These are phyloP conservation scores for Dasyornis broadbenti DNA, from an alignment of 2,113 vertebrate genomes.

Conservation along the genomic window DNA sequence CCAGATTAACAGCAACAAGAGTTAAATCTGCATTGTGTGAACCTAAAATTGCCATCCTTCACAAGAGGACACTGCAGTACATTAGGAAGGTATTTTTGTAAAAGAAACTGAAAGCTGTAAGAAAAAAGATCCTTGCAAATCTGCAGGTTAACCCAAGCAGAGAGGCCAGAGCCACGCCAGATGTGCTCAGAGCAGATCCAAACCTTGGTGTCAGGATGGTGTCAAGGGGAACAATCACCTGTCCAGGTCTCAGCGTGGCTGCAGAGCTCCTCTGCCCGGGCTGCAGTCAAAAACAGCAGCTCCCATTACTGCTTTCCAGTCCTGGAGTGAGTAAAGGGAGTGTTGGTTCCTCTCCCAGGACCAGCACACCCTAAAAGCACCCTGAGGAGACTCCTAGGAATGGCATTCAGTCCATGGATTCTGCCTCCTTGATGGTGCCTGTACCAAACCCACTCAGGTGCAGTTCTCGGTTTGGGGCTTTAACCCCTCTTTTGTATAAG, in stretches of 20 bases:
- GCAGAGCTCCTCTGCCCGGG: neutral
- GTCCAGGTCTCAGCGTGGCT: neutral
- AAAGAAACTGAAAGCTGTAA: neutral
- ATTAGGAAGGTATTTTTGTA: neutral
- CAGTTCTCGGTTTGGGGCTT: neutral
- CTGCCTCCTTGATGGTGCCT: no score
- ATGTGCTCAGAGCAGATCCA: neutral
- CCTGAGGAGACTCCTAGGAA: neutral
- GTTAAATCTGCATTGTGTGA: neutral
- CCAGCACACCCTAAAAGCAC: neutral
- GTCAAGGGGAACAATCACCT: neutral
- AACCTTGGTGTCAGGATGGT: neutral
- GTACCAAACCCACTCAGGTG: neutral
- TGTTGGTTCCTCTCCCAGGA: neutral
- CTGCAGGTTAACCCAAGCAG: neutral
- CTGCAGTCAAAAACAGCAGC: neutral
- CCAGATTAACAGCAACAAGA: neutral
- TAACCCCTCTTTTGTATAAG: neutral
- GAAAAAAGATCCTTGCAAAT: neutral
- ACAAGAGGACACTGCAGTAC: neutral
- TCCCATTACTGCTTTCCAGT: neutral
- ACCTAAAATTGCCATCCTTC: neutral
- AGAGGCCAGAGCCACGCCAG: neutral
- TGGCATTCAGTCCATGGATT: accelerated
- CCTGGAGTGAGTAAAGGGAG: neutral